These are phyloP conservation scores for Petrophora chlorosata DNA, from an alignment of 2,888 invertebrate species.

Conservation along the genomic window DNA sequence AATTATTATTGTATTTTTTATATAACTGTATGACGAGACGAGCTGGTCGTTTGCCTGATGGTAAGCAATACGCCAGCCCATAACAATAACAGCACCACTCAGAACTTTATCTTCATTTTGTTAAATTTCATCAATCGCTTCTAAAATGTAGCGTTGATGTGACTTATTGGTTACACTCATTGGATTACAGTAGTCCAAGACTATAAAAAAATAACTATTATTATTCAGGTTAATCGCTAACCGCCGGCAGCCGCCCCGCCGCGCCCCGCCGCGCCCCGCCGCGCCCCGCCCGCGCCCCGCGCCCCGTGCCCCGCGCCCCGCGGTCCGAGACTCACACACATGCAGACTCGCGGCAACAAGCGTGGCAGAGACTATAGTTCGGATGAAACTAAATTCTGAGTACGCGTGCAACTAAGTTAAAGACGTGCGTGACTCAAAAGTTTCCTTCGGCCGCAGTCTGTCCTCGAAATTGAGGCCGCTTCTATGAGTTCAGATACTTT, in stretches of 20 bases:
- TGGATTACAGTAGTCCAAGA: background rate
- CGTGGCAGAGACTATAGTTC: no score
- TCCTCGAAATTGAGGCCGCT: background rate
- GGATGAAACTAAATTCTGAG: no score
- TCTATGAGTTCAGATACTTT: slow-evolving; percentile 2
- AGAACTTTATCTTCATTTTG: no score
- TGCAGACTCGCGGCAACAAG: slow-evolving; percentile 13
- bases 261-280: background rate
- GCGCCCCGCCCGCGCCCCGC: background rate
- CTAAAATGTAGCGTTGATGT: no score
- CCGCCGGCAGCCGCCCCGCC: background rate
- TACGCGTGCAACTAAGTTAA: no score
- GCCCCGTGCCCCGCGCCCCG: slow-evolving; percentile 6
- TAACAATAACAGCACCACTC: no score
- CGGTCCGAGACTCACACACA: background rate
- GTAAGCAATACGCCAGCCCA: no score
- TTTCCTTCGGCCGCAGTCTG: slow-evolving; percentile 9
- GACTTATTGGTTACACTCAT: no score
- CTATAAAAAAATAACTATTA: background rate
- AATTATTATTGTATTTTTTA: no score
- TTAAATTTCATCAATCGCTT: no score
- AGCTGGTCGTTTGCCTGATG: no score
- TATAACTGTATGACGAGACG: no score
- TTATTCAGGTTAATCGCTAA: slow-evolving; percentile 18
- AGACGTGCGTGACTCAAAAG: background rate